Evolutionary conservation across 2,113 vertebrate genomes (phyloP).

Genomic region (Macrotis lagotis): DNA sequence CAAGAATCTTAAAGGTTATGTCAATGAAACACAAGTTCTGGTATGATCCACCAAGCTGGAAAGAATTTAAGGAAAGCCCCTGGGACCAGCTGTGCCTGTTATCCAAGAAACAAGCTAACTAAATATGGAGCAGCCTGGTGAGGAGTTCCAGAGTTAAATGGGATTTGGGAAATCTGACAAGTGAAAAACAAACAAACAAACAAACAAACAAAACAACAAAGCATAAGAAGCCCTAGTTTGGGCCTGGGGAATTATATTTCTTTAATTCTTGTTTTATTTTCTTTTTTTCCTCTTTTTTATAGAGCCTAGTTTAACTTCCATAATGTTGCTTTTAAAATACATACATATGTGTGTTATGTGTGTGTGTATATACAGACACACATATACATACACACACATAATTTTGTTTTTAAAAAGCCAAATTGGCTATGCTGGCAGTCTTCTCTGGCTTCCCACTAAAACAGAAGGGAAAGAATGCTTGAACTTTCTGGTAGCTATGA

Average conservation of each 20-base stretch:
- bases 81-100: no score
- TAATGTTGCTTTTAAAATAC: background rate
- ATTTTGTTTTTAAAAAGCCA: slow-evolving; percentile 26
- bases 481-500: background rate
- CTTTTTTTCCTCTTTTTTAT: background rate
- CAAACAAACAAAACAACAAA: slow-evolving; percentile 1
- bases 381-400: background rate
- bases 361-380: background rate
- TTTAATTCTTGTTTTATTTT: slow-evolving; percentile 12
- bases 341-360: background rate
- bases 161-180: background rate
- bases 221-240: background rate
- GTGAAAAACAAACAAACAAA: no score
- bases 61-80: background rate
- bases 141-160: background rate
- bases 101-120: background rate
- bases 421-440: background rate
- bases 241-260: background rate
- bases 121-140: background rate
- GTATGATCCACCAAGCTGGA: background rate
- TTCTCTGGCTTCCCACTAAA: slow-evolving; percentile 7
- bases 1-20: background rate
- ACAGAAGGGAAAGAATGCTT: background rate
- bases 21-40: background rate
- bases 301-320: background rate